Conservation (phyloP, 2,113 vertebrate species). For the Microcebus lehilahytsara region DNA sequence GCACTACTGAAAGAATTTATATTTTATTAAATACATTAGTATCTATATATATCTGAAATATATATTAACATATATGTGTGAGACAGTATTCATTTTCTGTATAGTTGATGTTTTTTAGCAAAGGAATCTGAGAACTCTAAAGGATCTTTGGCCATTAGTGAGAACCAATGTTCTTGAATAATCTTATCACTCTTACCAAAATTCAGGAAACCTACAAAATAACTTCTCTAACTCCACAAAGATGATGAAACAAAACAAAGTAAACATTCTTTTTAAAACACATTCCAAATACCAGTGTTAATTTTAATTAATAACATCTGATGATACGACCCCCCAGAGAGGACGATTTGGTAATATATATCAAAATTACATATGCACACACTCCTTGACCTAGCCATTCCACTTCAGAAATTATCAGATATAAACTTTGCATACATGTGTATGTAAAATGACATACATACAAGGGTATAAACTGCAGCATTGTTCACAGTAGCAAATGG, state of each 20-base stretch:
- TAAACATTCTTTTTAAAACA: not conserved
- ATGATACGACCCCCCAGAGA: not conserved
- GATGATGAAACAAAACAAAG: not conserved
- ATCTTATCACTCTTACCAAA: slow-evolving; percentile 20
- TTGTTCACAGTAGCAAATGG: not conserved
- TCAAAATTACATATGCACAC: not conserved
- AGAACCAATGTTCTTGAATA: slow-evolving; percentile 12
- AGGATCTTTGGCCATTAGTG: not conserved
- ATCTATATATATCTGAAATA: not conserved
- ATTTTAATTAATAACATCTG: slow-evolving; percentile 37
- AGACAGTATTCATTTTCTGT: not conserved
- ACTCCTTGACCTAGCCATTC: not conserved
- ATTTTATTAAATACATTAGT: not conserved
- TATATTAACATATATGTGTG: not conserved
- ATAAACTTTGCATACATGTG: not conserved
- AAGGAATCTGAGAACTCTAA: not conserved
- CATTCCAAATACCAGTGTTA: not conserved
- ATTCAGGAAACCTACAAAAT: slow-evolving; percentile 7
- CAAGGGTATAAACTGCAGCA: not conserved
- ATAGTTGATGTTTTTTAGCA: not conserved
- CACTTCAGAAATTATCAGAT: not conserved
- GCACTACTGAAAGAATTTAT: not conserved
- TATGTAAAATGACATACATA: not conserved
- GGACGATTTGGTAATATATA: not conserved
- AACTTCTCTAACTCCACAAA: not conserved